Evolutionary conservation across 2,113 vertebrate species (phyloP).

Genomic region (Procavia capensis): DNA sequence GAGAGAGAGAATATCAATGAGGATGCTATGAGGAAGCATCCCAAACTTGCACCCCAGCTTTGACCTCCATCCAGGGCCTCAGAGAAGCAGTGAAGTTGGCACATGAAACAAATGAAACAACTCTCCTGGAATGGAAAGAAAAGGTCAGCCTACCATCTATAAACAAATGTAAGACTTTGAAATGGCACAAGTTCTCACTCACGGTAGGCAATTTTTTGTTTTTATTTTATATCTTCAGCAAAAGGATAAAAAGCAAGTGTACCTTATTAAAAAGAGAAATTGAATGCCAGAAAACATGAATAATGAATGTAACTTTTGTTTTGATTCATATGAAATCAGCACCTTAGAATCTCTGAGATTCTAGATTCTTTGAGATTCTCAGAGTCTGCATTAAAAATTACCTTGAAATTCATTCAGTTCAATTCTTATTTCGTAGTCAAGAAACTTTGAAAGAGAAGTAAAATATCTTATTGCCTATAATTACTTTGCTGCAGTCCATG

Average conservation of each 20-base stretch:
- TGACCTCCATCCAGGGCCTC: neutral
- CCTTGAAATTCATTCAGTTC: neutral
- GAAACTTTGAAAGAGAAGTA: neutral
- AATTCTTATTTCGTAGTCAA: conserved; percentile 11
- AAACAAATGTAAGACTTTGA: neutral
- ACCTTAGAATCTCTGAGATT: neutral
- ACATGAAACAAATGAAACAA: neutral
- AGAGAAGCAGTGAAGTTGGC: neutral
- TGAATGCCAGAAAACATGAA: neutral
- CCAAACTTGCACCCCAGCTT: neutral
- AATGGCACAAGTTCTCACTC: neutral
- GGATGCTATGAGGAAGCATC: neutral
- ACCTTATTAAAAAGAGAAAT: neutral
- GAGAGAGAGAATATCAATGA: neutral
- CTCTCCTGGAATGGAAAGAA: neutral
- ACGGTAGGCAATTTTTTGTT: neutral
- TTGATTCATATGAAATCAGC: neutral
- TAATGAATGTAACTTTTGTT: neutral
- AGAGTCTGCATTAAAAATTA: neutral
- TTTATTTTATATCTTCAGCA: neutral
- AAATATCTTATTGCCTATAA: neutral
- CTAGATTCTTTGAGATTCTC: too few species aligned
- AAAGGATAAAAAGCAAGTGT: neutral
- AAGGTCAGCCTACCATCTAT: neutral
- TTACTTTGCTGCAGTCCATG: neutral